Percentiles rank a stretch among this genome's conserved stretches.
Conservation (phyloP, 2,888 invertebrate species). For the Cataglyphis livida region DNA sequence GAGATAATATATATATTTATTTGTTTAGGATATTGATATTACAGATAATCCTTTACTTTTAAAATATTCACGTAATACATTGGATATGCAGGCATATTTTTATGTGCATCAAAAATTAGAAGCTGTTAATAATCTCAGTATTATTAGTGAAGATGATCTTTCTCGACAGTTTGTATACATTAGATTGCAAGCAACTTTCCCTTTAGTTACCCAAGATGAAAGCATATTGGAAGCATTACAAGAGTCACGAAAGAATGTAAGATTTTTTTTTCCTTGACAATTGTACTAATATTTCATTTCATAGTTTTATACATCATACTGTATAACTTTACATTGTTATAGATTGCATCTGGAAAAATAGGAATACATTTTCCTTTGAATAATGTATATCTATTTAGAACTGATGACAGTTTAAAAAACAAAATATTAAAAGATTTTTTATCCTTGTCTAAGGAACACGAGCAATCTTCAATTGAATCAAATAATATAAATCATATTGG, state of each 20-base stretch:
- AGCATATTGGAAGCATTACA: conserved; percentile 87
- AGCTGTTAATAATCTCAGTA: conserved; percentile 88
- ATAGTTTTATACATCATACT: neutral
- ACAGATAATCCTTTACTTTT: conserved; percentile 93
- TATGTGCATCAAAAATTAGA: conserved; percentile 91
- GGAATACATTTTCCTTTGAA: conserved; percentile 90
- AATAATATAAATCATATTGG: conserved; percentile 70
- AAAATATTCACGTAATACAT: conserved; percentile 87
- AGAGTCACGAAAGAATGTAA: conserved; percentile 89
- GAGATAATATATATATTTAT: conserved; percentile 3
- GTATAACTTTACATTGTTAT: conserved; percentile 32
- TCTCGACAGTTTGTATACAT: conserved; percentile 91
- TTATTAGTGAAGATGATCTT: conserved; percentile 88
- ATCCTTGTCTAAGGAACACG: conserved; percentile 49
- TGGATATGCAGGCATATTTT: conserved; percentile 89
- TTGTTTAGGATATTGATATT: conserved; percentile 89
- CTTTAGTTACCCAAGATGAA: conserved; percentile 88
- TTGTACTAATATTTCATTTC: neutral
- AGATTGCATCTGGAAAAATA: conserved; percentile 91
- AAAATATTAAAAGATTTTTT: conserved; percentile 75
- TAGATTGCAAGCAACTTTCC: conserved; percentile 89
- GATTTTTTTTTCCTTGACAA: conserved; percentile 4
- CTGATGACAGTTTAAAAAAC: conserved; percentile 84
- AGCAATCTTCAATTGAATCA: conserved; percentile 65
- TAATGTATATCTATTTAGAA: conserved; percentile 89